phyloP scores from a whole-genome alignment of 2,797 vertebrate genomes.

The Dryobates pubescens region DNA sequence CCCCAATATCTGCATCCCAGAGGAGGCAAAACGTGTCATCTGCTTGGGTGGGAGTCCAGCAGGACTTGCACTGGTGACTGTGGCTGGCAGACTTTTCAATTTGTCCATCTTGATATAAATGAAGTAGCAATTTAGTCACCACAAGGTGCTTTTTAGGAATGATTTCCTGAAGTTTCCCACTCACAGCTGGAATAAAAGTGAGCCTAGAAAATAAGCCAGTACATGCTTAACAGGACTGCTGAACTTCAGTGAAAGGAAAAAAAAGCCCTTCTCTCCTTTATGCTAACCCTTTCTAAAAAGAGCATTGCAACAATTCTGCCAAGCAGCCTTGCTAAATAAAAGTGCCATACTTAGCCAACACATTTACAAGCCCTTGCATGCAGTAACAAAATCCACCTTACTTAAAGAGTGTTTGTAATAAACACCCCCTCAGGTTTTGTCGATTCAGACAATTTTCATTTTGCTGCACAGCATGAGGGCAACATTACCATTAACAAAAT shows the following conservation, averaged over 20 bases:
- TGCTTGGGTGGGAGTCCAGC: constrained; percentile 60
- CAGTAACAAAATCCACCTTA: not conserved
- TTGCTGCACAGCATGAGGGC: constrained; percentile 1
- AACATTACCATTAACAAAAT: not conserved
- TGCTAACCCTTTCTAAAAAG: constrained; percentile 16
- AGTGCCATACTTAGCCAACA: not conserved
- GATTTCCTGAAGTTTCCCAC: constrained; percentile 62
- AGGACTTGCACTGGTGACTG: constrained; percentile 63
- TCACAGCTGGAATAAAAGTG: constrained; percentile 67
- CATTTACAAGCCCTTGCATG: constrained; percentile 12
- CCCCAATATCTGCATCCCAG: constrained; percentile 60
- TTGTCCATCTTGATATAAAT: constrained; percentile 65
- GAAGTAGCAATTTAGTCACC: constrained; percentile 67
- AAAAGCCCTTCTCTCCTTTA: constrained; percentile 26
- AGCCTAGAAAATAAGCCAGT: constrained; percentile 70
- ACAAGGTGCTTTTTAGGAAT: constrained; percentile 64
- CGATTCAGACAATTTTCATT: constrained; percentile 4
- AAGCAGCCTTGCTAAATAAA: constrained; percentile 32
- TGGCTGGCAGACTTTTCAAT: constrained; percentile 62
- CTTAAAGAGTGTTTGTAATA: not conserved
- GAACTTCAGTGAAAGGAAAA: constrained; percentile 48
- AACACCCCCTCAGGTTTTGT: not conserved
- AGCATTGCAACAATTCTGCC: constrained; percentile 23
- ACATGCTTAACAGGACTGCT: constrained; percentile 62
- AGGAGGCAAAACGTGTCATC: constrained; percentile 55